Conservation (phyloP, 2,797 vertebrate species). For the Danio aesculapii region DNA sequence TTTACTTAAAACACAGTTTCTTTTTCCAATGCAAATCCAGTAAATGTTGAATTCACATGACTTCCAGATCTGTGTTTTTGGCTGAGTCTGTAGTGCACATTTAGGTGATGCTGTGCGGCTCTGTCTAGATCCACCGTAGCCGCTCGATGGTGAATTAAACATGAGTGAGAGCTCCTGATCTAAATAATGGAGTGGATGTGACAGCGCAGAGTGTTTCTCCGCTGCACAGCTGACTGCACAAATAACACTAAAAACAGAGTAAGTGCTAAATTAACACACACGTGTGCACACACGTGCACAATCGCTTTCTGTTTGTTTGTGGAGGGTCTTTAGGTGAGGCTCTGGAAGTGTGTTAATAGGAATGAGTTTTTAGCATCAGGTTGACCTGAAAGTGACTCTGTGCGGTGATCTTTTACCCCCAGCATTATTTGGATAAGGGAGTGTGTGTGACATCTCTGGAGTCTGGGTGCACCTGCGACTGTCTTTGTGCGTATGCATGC, state of each 20-base stretch:
- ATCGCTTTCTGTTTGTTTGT: not conserved
- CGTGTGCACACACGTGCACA: conserved; percentile 27
- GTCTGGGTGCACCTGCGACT: conserved; percentile 6
- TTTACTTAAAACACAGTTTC: not conserved
- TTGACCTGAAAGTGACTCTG: conserved; percentile 32
- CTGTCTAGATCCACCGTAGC: conserved; percentile 58
- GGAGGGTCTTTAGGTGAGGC: conserved; percentile 27
- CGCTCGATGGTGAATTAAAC: conserved; percentile 73
- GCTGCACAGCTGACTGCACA: conserved; percentile 58
- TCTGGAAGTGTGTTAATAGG: conserved; percentile 12
- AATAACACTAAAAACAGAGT: conserved; percentile 61
- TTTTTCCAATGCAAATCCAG: conserved; percentile 9
- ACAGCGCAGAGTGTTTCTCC: conserved; percentile 66
- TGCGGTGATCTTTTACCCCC: not conserved
- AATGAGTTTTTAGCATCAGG: conserved; percentile 2
- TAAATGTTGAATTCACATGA: not conserved
- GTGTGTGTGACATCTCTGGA: not conserved
- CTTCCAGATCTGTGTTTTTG: conserved; percentile 33
- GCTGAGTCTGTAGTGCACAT: conserved; percentile 46
- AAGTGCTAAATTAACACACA: conserved; percentile 62
- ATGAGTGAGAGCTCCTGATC: conserved; percentile 67
- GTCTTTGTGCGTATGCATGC: conserved; percentile 12
- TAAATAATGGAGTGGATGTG: conserved; percentile 75
- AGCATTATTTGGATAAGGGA: not conserved
- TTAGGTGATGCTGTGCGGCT: conserved; percentile 46